Base-by-base conservation (phyloP, 2,888 invertebrate species). In the Oligia fasciuncula region DNA sequence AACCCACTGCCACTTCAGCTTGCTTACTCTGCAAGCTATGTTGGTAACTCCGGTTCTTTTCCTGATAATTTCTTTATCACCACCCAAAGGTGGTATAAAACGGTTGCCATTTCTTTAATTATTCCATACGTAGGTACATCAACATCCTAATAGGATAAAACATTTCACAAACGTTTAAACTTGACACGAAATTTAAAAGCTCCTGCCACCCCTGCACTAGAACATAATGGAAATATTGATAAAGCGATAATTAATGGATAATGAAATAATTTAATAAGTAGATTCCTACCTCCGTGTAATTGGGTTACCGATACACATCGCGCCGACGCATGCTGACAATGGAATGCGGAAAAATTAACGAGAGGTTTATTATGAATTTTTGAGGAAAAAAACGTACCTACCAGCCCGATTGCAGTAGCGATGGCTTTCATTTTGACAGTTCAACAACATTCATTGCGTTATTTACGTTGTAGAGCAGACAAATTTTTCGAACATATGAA, bases 171-270 rank as follows among this genome's bases (percentile, higher is more conserved):
- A 43, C n/a, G 19, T 29, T 49, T 19, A 70, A 29, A 49, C 13
- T 9, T n/a, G n/a, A 70, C 46, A 40, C 11, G 1, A 29, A 49
- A 71, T 67, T 77, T 67, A 82, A 79, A 74, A 70, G 60, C 57
- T 57, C n/a, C 29, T 13, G 60, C 65, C 82, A 76, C 5, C 84
- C 85, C 76, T 84, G 57, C 73, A n/a, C 73, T 79, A 85, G 74
- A 76, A 80, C 80, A 83, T 86, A 87, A 87, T 87, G 83, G 72
- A 81, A 81, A 73, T 79, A 54, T 81, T 85, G 86, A 85, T 87
- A 81, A 86, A 71, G 72, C 79, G 81, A 78, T 89, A 89, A 91
- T 91, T 86, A 90, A 90, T 91, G 86, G 87, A 88, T 91, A 85
- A 87, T 88, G 66, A 83, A 86, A 76, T 86, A 87, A 83, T 82